Conservation (phyloP, 2,888 invertebrate species). For the Apodemia duryi region DNA sequence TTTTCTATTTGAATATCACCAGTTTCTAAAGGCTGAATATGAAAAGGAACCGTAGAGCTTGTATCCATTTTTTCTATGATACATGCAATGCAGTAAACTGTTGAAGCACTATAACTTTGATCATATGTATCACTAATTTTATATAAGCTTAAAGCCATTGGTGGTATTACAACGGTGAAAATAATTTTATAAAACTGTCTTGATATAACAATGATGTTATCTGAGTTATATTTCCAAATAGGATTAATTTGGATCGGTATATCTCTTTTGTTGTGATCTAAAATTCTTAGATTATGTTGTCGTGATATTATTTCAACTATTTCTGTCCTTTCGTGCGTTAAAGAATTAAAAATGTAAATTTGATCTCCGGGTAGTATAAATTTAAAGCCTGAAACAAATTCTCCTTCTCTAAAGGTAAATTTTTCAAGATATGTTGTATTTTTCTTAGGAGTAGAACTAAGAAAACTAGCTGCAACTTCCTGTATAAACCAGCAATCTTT, state of each 20-base stretch:
- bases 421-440: conserved; percentile 79
- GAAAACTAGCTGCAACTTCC: conserved; percentile 53
- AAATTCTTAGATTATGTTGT: conserved; percentile 85
- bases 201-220: conserved; percentile 53
- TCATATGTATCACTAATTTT: conserved; percentile 66
- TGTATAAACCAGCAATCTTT: conserved; percentile 66
- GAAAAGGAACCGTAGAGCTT: conserved; percentile 45
- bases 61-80: conserved; percentile 41
- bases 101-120: conserved; percentile 50
- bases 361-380: conserved; percentile 79
- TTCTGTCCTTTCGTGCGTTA: conserved; percentile 88
- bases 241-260: conserved; percentile 61
- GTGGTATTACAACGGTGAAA: conserved; percentile 88
- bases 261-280: conserved; percentile 82
- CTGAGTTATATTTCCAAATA: conserved; percentile 54
- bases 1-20: conserved; percentile 92
- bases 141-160: conserved; percentile 86
- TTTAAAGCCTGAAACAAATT: conserved; percentile 55
- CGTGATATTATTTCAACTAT: conserved; percentile 85
- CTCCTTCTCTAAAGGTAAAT: conserved; percentile 61
- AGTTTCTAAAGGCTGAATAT: conserved; percentile 83
- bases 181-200: conserved; percentile 78
- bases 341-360: conserved; percentile 90
- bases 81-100: conserved; percentile 54
- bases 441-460: conserved; percentile 87